phyloP scores from a whole-genome alignment of 2,113 vertebrate genomes.

The Chrysochloris asiatica region DNA sequence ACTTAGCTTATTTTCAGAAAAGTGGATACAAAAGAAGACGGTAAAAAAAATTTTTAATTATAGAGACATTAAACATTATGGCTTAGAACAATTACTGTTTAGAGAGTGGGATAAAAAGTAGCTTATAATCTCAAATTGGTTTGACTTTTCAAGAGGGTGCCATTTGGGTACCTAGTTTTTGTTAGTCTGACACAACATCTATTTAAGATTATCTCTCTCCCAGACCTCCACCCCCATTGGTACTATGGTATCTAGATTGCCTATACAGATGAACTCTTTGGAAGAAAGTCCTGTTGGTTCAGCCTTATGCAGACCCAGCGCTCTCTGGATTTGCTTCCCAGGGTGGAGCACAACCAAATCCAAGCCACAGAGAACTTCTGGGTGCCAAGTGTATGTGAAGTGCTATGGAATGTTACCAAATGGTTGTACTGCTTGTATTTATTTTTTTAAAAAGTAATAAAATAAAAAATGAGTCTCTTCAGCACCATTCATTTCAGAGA shows the following conservation, averaged over 20 bases:
- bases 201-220: no score
- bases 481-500: rapidly evolving
- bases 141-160: background rate
- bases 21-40: background rate
- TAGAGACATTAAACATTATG: background rate
- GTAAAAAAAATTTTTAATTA: background rate
- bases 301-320: rapidly evolving
- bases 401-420: rapidly evolving
- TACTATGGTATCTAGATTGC: background rate
- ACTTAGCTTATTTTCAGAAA: conserved; percentile 7
- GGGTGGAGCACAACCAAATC: no score
- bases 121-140: background rate
- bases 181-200: no score
- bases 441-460: no score
- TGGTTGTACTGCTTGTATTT: background rate
- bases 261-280: background rate
- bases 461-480: rapidly evolving
- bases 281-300: background rate
- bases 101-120: background rate
- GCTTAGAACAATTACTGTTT: background rate
- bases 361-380: background rate
- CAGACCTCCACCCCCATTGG: no score
- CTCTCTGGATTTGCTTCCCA: background rate
- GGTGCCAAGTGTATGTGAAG: rapidly evolving
- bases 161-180: background rate